Conservation (phyloP, 2,888 invertebrate genomes). For the Catonia carolina region DNA sequence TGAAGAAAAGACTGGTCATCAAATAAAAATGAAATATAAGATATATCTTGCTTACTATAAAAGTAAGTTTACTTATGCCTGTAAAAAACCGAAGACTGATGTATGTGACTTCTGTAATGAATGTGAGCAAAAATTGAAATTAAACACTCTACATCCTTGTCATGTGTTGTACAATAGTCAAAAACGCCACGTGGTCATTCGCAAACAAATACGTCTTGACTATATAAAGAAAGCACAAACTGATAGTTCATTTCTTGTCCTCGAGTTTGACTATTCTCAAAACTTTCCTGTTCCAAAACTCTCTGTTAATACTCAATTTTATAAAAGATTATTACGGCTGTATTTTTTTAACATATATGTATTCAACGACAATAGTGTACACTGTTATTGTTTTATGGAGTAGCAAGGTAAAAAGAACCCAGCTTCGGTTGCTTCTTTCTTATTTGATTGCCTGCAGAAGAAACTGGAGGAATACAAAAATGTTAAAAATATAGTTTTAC, state of each 20-base stretch:
- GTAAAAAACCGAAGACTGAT: slow-evolving; percentile 1
- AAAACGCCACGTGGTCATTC: neutral
- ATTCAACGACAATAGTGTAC: neutral
- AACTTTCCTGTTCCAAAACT: neutral
- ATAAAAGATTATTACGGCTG: neutral
- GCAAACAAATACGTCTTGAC: neutral
- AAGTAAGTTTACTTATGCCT: neutral
- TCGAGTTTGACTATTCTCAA: slow-evolving; percentile 1
- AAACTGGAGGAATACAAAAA: neutral
- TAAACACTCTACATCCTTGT: neutral
- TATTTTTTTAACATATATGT: neutral
- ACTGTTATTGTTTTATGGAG: slow-evolving; percentile 8
- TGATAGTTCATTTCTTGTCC: neutral
- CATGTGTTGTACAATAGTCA: neutral
- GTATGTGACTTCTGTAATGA: slow-evolving; percentile 4
- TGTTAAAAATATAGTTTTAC: slow-evolving; percentile 1
- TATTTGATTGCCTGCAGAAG: slow-evolving; percentile 9
- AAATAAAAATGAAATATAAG: slow-evolving; percentile 4
- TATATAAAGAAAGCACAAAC: neutral
- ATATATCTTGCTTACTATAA: neutral
- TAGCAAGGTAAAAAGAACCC: slow-evolving; percentile 1
- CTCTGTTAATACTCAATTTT: neutral
- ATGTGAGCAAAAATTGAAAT: neutral
- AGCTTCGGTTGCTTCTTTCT: neutral
- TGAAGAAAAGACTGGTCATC: neutral